A percentile compares a stretch with the other conserved stretches of the same genome.
phyloP scores from a whole-genome alignment of 2,113 vertebrate genomes.

The Rousettus leschenaultii region DNA sequence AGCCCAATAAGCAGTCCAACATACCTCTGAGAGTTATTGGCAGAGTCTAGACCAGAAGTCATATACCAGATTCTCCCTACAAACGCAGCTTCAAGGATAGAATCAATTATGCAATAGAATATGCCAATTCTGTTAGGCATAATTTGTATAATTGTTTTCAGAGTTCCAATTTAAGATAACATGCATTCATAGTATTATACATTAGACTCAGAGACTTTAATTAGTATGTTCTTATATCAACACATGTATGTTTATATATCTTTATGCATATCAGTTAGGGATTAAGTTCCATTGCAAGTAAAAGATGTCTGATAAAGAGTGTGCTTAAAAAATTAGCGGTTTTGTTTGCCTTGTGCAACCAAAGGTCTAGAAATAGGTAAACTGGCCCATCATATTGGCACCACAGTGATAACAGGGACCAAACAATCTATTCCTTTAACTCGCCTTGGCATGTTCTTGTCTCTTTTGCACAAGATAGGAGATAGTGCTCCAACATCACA shows the following conservation, averaged over 20 bases:
- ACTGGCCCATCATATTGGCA: neutral
- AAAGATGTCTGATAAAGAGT: neutral
- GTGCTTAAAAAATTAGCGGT: neutral
- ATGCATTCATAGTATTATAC: neutral
- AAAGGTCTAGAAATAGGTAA: neutral
- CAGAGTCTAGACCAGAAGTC: neutral
- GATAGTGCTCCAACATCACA: neutral
- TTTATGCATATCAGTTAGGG: neutral
- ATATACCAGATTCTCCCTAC: neutral
- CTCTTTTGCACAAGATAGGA: neutral
- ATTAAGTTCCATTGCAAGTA: neutral
- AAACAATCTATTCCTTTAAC: neutral
- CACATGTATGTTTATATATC: neutral
- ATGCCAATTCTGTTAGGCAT: neutral
- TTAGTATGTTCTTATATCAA: neutral
- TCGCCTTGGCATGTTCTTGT: neutral
- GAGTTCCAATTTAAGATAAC: neutral
- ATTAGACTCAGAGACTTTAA: neutral
- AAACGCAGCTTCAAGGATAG: neutral
- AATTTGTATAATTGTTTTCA: neutral
- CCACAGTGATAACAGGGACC: neutral
- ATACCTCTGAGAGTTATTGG: neutral
- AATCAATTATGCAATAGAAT: neutral
- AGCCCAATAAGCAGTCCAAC: neutral
- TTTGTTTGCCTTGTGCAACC: neutral